Conservation (phyloP, 2,797 vertebrate species). For the Acrocephalus scirpaceus region DNA sequence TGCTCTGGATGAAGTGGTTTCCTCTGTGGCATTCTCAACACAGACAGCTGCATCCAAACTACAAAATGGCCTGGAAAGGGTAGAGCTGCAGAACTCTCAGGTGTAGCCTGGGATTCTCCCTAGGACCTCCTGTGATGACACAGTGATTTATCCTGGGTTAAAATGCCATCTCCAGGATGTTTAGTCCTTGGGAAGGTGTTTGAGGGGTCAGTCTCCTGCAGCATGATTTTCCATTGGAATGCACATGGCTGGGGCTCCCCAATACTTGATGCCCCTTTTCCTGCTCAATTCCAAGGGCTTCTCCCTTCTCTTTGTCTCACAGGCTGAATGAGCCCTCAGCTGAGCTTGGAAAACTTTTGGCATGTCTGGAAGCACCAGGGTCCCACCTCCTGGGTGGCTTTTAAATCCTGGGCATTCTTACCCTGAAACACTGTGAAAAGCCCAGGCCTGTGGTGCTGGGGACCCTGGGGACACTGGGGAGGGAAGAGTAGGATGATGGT, state of each 20-base stretch:
- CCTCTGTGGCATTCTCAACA: not conserved
- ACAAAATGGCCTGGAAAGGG: not conserved
- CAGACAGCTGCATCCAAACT: not conserved
- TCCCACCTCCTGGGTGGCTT: not conserved
- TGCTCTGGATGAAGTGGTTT: not conserved
- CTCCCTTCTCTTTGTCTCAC: not conserved
- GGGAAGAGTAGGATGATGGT: rapidly evolving
- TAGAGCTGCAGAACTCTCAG: not conserved
- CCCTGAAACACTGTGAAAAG: not conserved
- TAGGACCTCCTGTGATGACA: rapidly evolving
- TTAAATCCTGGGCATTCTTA: not conserved
- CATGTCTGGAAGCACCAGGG: rapidly evolving
- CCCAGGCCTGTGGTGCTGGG: not conserved
- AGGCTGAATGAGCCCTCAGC: not conserved
- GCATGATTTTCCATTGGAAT: not conserved
- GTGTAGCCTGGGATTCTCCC: not conserved
- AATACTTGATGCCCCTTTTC: not conserved
- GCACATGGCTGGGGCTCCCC: not conserved
- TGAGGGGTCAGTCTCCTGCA: not conserved
- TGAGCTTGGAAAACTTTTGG: not conserved
- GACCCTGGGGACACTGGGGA: not conserved
- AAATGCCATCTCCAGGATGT: not conserved
- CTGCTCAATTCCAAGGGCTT: not conserved
- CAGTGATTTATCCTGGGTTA: not conserved
- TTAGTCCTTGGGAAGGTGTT: not conserved